Conservation (phyloP, 2,888 invertebrate species). For the Chirona hameri region DNA sequence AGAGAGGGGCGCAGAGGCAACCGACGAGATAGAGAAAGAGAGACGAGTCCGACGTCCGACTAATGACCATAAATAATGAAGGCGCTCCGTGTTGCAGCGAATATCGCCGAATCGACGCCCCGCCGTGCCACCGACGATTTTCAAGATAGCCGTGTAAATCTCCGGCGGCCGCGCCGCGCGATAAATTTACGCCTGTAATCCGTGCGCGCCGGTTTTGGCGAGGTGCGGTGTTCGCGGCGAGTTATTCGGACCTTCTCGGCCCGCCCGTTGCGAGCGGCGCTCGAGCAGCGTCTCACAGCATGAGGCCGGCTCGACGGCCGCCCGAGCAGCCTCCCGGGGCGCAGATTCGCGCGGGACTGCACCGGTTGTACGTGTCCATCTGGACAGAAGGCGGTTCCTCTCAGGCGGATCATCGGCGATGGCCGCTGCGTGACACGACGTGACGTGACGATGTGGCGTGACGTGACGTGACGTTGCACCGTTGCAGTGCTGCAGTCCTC, state of each 20-base stretch:
- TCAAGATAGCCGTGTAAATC: constrained; percentile 22
- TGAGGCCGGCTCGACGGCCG: not conserved
- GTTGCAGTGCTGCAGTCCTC: not conserved
- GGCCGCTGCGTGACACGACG: not conserved
- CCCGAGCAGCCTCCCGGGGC: not conserved
- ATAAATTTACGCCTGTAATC: constrained; percentile 7
- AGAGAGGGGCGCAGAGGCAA: not conserved
- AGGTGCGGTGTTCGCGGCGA: not conserved
- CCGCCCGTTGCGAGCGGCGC: not conserved
- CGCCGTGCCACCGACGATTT: constrained; percentile 5
- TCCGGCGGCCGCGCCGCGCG: not conserved
- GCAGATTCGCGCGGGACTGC: no score
- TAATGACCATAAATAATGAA: constrained; percentile 13
- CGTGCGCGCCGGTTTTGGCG: not conserved
- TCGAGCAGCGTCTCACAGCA: not conserved
- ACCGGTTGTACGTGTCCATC: no score
- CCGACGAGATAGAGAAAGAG: not conserved
- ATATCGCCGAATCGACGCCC: constrained; percentile 23
- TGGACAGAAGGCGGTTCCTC: not conserved
- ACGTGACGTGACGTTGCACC: not conserved
- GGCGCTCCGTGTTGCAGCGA: not conserved
- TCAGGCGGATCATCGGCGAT: not conserved
- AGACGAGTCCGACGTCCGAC: not conserved
- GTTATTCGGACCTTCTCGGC: not conserved
- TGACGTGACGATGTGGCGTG: no score